phyloP scores from a whole-genome alignment of 2,113 vertebrate genomes.

The Hirundichthys speculiger region DNA sequence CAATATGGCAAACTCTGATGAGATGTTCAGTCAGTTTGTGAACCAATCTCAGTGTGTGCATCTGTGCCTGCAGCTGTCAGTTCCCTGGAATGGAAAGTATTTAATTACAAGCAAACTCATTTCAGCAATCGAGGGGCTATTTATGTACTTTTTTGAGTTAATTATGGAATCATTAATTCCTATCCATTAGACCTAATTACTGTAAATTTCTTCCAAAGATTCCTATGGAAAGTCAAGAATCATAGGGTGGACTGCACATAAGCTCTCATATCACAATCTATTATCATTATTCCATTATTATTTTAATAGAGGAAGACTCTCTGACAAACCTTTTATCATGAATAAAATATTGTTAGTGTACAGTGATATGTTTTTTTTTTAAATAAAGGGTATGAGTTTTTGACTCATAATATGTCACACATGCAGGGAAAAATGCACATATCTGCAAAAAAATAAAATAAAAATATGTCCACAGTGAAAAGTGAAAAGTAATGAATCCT shows the following conservation, averaged over 20 bases:
- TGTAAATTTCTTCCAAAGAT: constrained; percentile 29
- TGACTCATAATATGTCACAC: too few relatives aligned
- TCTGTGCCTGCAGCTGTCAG: constrained; percentile 41
- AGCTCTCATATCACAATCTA: not conserved
- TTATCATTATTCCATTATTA: not conserved
- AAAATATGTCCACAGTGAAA: too few relatives aligned
- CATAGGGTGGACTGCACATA: constrained; percentile 1
- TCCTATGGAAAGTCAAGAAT: constrained; percentile 24
- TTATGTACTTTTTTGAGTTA: constrained; percentile 39
- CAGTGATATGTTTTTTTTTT: too few relatives aligned
- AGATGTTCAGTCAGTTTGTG: constrained; percentile 6
- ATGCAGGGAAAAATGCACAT: too few relatives aligned
- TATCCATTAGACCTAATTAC: constrained; percentile 33
- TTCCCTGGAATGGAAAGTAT: constrained; percentile 45
- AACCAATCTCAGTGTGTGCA: constrained; percentile 14
- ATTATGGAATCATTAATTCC: constrained; percentile 38
- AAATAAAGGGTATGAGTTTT: too few relatives aligned
- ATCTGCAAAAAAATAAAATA: too few relatives aligned
- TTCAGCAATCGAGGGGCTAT: constrained; percentile 32
- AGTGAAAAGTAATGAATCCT: too few relatives aligned
- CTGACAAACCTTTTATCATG: not conserved
- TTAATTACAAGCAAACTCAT: constrained; percentile 38
- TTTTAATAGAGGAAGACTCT: constrained; percentile 4
- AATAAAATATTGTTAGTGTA: too few relatives aligned
- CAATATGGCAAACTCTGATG: not conserved